These are phyloP conservation scores for Drosophila mojavensis DNA, from an alignment of 1,140 invertebrate species.

Conservation along the genomic window DNA sequence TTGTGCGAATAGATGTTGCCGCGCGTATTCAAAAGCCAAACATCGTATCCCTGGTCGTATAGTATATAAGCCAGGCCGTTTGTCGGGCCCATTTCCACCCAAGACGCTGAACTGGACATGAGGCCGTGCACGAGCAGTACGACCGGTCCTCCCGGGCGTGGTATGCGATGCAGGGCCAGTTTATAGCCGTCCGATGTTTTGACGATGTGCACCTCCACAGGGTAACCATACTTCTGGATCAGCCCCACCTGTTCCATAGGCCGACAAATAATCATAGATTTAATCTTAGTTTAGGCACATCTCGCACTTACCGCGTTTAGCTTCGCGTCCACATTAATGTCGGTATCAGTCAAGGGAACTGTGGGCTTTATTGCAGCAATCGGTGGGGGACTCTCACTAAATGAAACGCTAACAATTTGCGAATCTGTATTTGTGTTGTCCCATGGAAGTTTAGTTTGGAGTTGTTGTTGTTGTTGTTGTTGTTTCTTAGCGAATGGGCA, in stretches of 20 bases:
- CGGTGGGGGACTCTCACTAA: too few species aligned
- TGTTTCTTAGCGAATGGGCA: too few species aligned
- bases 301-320: not conserved
- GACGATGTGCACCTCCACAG: slow-evolving; percentile 85
- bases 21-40: slow-evolving; percentile 90
- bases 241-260: slow-evolving; percentile 53
- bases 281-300: not conserved
- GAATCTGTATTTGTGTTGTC: too few species aligned
- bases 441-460: too few species aligned
- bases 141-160: slow-evolving; percentile 45
- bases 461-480: too few species aligned
- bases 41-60: slow-evolving; percentile 88
- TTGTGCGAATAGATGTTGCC: slow-evolving; percentile 87
- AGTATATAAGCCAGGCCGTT: slow-evolving; percentile 86
- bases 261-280: not conserved
- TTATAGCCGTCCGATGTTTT: slow-evolving; percentile 85
- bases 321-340: not conserved
- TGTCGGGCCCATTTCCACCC: slow-evolving; percentile 85
- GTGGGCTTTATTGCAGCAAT: too few species aligned
- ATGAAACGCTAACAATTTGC: too few species aligned
- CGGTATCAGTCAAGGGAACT: too few species aligned
- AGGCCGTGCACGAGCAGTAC: slow-evolving; percentile 88
- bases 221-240: slow-evolving; percentile 85
- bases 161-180: slow-evolving; percentile 84
- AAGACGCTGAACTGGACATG: slow-evolving; percentile 85